Evolutionary conservation across 2,113 vertebrate genomes (phyloP).

Genomic region (Suricata suricatta): DNA sequence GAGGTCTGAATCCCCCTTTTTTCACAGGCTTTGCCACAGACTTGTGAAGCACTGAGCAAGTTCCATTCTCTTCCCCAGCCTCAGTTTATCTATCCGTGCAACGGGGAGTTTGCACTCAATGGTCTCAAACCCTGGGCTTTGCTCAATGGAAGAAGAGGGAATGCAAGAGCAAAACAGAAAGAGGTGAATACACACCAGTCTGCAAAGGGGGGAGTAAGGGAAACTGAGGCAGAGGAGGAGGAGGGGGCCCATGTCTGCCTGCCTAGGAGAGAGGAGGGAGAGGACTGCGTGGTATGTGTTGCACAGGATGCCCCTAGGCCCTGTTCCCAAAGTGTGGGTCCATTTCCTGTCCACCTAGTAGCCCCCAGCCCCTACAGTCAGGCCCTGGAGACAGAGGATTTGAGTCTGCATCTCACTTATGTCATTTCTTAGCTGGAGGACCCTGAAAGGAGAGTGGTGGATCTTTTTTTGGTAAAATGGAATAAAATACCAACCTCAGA

Average conservation of each 20-base stretch:
- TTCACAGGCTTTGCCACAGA: not conserved
- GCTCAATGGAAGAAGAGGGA: not conserved
- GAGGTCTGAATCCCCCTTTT: not conserved
- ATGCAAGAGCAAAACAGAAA: not conserved
- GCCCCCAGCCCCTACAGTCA: not conserved
- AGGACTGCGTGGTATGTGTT: not conserved
- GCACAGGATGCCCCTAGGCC: not conserved
- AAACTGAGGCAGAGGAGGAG: not conserved
- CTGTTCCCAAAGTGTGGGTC: not conserved
- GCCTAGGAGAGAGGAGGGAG: not conserved
- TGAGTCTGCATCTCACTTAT: not conserved
- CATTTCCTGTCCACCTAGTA: not conserved
- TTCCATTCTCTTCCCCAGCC: not conserved
- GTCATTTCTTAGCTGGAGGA: not conserved
- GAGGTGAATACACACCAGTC: not conserved
- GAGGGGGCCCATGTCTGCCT: not conserved
- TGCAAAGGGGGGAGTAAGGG: not conserved
- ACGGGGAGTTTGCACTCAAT: not conserved
- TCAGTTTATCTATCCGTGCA: not conserved
- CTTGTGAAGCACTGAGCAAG: not conserved
- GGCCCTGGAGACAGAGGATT: not conserved
- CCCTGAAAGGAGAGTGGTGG: not conserved
- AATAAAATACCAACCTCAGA: not conserved
- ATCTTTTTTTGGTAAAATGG: not conserved
- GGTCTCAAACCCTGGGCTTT: not conserved